Evolutionary conservation across 2,797 vertebrate genomes (phyloP).

Genomic region (Protonibea diacanthus): DNA sequence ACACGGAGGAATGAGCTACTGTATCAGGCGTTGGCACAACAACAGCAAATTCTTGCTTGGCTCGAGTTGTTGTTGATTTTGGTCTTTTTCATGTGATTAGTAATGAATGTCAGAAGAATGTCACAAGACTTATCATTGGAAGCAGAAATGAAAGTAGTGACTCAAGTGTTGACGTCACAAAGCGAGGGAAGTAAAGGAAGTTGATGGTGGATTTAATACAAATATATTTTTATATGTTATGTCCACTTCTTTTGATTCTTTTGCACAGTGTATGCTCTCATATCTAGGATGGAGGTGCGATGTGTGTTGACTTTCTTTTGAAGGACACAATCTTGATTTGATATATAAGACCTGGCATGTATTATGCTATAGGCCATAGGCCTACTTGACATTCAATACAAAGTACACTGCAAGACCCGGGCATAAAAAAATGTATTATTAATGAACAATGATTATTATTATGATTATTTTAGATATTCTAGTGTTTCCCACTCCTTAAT

Average conservation of each 20-base stretch:
- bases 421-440: background rate
- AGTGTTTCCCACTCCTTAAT: background rate
- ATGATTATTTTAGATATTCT: background rate
- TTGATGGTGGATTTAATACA: background rate
- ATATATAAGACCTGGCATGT: background rate
- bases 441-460: background rate
- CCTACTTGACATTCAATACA: background rate
- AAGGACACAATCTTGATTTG: background rate
- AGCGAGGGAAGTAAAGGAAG: background rate
- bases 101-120: background rate
- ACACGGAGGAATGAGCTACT: background rate
- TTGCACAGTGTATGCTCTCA: background rate
- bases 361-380: background rate
- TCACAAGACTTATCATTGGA: slow-evolving; percentile 30
- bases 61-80: background rate
- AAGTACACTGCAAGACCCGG: background rate
- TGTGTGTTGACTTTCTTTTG: background rate
- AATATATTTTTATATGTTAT: background rate
- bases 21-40: background rate
- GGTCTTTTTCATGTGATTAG: slow-evolving; percentile 7
- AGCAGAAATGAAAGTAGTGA: slow-evolving; percentile 68
- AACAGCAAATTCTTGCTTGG: background rate
- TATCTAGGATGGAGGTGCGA: background rate
- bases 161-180: slow-evolving; percentile 15
- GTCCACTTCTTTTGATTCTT: background rate